Conservation (phyloP, 2,888 invertebrate genomes). For the Lithodes maja region DNA sequence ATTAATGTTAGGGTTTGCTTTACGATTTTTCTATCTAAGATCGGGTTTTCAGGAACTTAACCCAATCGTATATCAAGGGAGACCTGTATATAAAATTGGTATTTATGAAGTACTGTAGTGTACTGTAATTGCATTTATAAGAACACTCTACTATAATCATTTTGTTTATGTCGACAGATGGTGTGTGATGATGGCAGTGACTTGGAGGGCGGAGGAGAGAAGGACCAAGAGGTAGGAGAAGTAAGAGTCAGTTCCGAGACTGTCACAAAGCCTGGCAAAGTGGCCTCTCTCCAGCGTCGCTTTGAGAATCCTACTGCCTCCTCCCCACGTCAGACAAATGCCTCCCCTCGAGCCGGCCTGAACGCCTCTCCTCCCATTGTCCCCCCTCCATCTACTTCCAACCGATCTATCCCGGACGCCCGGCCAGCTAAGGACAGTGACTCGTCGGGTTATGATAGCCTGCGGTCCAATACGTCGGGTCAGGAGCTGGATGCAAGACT, state of each 20-base stretch:
- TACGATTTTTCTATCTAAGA: too few relatives aligned
- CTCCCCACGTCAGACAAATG: slow-evolving; percentile 10
- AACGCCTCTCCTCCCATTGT: background rate
- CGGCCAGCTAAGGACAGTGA: slow-evolving; percentile 62
- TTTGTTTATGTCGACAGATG: slow-evolving; percentile 28
- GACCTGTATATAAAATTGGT: too few relatives aligned
- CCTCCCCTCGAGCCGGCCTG: slow-evolving; percentile 1
- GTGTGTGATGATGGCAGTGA: slow-evolving; percentile 59
- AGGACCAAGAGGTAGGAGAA: slow-evolving; percentile 70
- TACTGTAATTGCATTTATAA: too few relatives aligned
- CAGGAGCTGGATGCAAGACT: slow-evolving; percentile 65
- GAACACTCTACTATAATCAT: background rate
- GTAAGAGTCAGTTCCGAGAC: slow-evolving; percentile 67
- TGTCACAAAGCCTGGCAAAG: slow-evolving; percentile 63
- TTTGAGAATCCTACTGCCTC: slow-evolving; percentile 55
- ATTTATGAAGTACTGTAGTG: too few relatives aligned
- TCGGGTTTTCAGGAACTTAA: too few relatives aligned
- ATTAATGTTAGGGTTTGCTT: too few relatives aligned
- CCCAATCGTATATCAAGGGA: too few relatives aligned
- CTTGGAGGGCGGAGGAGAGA: slow-evolving; percentile 61
- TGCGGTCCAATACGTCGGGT: slow-evolving; percentile 58
- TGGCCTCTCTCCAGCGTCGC: slow-evolving; percentile 67
- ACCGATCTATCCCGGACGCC: slow-evolving; percentile 35
- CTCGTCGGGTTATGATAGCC: slow-evolving; percentile 62
- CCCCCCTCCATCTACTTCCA: slow-evolving; percentile 31